Evolutionary conservation across 35 echinoderm and acorn worm genomes (phyloP).

Genomic region (Hemicentrotus pulcherrimus): DNA sequence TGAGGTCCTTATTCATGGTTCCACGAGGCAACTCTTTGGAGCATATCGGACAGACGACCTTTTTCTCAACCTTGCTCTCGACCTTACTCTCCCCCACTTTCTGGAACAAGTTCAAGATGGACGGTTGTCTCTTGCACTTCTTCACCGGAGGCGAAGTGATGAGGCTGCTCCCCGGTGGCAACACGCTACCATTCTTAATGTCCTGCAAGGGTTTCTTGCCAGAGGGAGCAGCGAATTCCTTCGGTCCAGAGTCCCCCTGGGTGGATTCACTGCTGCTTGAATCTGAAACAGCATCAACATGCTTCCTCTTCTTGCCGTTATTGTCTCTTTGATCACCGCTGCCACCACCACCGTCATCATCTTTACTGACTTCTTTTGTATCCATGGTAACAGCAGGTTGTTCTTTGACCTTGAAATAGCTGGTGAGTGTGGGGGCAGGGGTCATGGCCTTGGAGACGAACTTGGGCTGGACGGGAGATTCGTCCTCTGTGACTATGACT

Average conservation of each 20-base stretch:
- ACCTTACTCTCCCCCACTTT: slow-evolving; percentile 39
- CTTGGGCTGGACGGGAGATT: slow-evolving; percentile 67
- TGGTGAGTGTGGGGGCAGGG: slow-evolving; percentile 70
- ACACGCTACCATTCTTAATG: neutral
- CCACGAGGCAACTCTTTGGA: slow-evolving; percentile 49
- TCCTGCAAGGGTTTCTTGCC: slow-evolving; percentile 43
- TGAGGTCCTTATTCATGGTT: slow-evolving; percentile 66
- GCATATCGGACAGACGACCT: slow-evolving; percentile 79
- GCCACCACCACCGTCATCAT: slow-evolving; percentile 41
- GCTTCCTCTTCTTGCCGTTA: neutral
- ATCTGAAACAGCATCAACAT: neutral
- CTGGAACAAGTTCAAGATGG: slow-evolving; percentile 35
- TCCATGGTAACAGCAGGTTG: neutral
- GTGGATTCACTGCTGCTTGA: slow-evolving; percentile 7
- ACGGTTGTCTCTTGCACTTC: slow-evolving; percentile 63
- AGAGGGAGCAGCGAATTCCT: neutral
- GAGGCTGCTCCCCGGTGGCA: neutral
- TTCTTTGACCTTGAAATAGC: slow-evolving; percentile 72
- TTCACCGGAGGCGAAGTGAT: neutral
- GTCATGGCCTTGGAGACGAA: slow-evolving; percentile 88
- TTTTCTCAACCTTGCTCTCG: slow-evolving; percentile 51
- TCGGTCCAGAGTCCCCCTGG: neutral
- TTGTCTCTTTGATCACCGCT: neutral
- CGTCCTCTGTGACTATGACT: slow-evolving; percentile 55
- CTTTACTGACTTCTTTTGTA: neutral